Conservation (phyloP, 64 coral and sea anemone species). For the Montipora cactus region DNA sequence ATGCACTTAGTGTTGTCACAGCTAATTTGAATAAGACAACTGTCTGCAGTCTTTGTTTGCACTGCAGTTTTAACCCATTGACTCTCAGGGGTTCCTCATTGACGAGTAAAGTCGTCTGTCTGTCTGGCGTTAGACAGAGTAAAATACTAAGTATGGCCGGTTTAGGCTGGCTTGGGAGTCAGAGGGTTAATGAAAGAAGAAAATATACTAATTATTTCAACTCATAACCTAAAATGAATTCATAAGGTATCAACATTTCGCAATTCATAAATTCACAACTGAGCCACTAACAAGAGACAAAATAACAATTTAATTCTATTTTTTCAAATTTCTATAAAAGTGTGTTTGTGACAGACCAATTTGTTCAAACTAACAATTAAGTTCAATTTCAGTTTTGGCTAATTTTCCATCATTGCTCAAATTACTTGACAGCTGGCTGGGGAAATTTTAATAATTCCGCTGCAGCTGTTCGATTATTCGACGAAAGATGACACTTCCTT, state of each 20-base stretch:
- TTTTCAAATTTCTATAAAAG: background rate
- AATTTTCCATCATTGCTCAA: background rate
- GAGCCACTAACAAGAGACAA: background rate
- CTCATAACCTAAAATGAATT: background rate
- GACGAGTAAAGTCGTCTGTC: too few relatives aligned
- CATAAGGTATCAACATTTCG: background rate
- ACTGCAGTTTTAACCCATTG: too few relatives aligned
- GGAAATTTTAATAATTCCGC: too few relatives aligned
- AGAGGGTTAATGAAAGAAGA: too few relatives aligned
- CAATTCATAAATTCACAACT: background rate
- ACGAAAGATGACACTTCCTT: background rate
- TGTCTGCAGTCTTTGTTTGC: too few relatives aligned
- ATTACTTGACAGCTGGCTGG: background rate
- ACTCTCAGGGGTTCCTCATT: too few relatives aligned
- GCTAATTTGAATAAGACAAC: too few relatives aligned
- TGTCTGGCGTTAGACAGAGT: too few relatives aligned
- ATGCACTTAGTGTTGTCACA: too few relatives aligned
- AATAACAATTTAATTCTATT: constrained; percentile 21
- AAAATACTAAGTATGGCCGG: too few relatives aligned
- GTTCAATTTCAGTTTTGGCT: background rate
- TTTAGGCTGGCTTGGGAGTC: too few relatives aligned
- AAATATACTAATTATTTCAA: too few relatives aligned
- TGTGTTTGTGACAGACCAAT: background rate
- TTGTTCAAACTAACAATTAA: background rate
- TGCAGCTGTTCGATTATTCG: background rate